Evolutionary conservation across 1,140 invertebrate species (phyloP), one percentile per base, ranked within the genome.

Genomic region (Neomicropteryx cornuta): DNA sequence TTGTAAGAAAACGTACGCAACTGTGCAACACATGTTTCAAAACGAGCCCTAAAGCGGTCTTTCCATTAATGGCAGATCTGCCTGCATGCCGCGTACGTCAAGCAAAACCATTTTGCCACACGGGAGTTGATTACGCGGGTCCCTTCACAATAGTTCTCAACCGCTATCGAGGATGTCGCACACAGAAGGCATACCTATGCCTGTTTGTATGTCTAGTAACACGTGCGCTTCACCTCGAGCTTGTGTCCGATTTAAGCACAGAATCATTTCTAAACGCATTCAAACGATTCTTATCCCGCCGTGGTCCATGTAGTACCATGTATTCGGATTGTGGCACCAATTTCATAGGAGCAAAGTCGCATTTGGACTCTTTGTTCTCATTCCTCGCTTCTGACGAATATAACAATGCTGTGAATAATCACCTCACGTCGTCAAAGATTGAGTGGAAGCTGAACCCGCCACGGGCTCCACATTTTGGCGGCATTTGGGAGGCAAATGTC

Each of bases 141-240:
- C 58, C 58, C 0, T 50, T 63, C 33, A 23, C 22, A 11, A 39
- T 57, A 3, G 53, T 45, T 18, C 38, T 42, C 16, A 30, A 28
- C 6, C 33, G 45, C 13, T 23, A 32, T 18, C 44, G 52, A 11
- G 48, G 47, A n/a, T 37, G 44, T 6, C 42, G 35, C 6, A 41
- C 44, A 22, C 36, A 46, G 13, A 67, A 67, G 40, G 52, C 43
- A 3, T 63, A 60, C 32, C 18, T 59, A 8, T 48, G 45, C 31
- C 5, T 65, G 8, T 62, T 62, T 43, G 42, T 58, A 6, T 66
- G 61, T 44, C 48, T 58, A 18, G 38, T 48, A 3, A 58, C 59
- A 8, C 50, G 48, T 28, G 59, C 56, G 11, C 40, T 58, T 5
- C 61, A 65, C 36, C 36, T 66, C 18, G 58, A 66, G 45, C 18